Conservation (phyloP, 2,797 vertebrate genomes). For the Falco naumanni region DNA sequence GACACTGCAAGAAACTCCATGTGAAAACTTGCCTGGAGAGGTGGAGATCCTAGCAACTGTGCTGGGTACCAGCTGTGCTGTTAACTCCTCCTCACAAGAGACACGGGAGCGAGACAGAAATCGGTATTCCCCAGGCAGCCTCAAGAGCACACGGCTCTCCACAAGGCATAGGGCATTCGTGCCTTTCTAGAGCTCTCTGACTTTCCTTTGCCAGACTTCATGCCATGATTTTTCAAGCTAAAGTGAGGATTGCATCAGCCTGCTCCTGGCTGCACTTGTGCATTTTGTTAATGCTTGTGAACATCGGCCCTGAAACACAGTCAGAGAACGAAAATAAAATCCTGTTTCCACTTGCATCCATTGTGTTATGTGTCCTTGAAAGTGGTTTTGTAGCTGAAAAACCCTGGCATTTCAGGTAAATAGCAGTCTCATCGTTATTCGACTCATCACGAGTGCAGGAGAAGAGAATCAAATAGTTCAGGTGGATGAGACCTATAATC, state of each 20-base stretch:
- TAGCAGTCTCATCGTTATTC: neutral
- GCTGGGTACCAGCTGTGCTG: neutral
- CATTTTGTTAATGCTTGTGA: neutral
- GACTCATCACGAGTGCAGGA: neutral
- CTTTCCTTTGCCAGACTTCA: neutral
- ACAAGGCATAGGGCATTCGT: neutral
- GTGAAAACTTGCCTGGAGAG: neutral
- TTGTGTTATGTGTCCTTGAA: neutral
- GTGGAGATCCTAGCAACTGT: neutral
- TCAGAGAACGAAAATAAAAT: neutral
- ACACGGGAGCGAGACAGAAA: fast-evolving
- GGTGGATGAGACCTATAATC: neutral
- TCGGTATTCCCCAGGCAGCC: neutral
- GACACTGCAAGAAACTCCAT: neutral
- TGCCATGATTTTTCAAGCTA: neutral
- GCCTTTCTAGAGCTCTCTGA: neutral
- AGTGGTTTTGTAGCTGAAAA: neutral
- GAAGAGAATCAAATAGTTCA: neutral
- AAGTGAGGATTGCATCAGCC: neutral
- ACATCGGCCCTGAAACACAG: neutral
- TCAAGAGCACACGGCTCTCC: neutral
- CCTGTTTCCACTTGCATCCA: neutral
- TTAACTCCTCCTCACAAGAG: neutral
- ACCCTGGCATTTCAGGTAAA: neutral
- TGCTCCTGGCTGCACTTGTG: neutral